Evolutionary conservation across 2,113 vertebrate species (phyloP), one percentile per base, ranked within the genome.

Genomic region (Zapornia atra): DNA sequence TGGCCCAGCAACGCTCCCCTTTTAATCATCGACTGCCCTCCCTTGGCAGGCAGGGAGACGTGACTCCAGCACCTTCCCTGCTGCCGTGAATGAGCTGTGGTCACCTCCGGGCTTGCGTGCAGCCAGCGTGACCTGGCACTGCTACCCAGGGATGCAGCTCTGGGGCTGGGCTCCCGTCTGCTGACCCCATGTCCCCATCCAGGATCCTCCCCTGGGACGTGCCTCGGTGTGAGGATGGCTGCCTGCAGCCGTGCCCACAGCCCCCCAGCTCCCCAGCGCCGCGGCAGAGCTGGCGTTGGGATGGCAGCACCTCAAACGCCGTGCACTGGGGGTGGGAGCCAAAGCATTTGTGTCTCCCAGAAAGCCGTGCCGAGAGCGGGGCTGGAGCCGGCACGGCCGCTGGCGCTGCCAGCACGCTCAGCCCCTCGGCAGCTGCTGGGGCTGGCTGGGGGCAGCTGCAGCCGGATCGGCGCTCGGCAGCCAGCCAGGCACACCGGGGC

Each of bases 1-100:
- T 90, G 57, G 46, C 11, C 24, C 29, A 46, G 38, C 46, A 60
- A 44, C 0, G 1, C 22, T 83, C 38, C 64, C 61, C 88, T 88
- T 86, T 95, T 88, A 94, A 95, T 96, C 54, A 91, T 73, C 92
- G 95, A 88, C 86, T 12, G 22, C 44, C 0, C 54, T 80, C 57
- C 65, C 75, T 53, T 3, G 2, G 65, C n/a, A 20, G 53, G 68
- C 78, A 64, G 48, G 40, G 69, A 90, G 61, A 63, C 5, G 28
- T 72, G 90, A 82, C 48, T 84, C 48, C 15, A 8, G 42, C 53
- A 72, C 64, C 24, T 85, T 87, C 24, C 20, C 53, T 48, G 84
- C 81, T 92, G 73, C 92, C 50, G 11, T 10, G 46, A 54, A 63
- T 48, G 42, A 60, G 73, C 46, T 3, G 2, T 5, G 0, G 65